Evolutionary conservation across 2,888 invertebrate species (phyloP).

Genomic region (Caenorhabditis panamensis): DNA sequence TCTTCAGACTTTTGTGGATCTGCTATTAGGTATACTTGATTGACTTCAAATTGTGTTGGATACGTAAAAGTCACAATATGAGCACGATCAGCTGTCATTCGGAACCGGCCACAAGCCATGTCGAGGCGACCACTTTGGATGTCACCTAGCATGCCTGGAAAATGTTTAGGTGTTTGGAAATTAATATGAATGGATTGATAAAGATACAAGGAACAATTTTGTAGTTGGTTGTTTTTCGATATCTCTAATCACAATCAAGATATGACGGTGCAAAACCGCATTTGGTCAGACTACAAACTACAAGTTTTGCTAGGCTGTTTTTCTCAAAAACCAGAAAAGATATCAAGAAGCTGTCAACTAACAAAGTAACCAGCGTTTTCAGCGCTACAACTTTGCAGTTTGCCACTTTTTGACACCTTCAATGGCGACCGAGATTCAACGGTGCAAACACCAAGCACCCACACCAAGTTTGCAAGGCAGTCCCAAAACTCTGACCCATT

Average conservation of each 20-base stretch:
- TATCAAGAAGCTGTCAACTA: not conserved
- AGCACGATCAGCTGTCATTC: constrained; percentile 60
- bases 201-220: not conserved
- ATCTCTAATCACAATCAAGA: too few species aligned
- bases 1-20: constrained; percentile 56
- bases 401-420: too few species aligned
- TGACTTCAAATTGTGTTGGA: constrained; percentile 60
- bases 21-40: constrained; percentile 56
- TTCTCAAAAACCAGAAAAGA: not conserved
- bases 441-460: too few species aligned
- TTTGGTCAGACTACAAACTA: too few species aligned
- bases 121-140: constrained; percentile 52
- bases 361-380: not conserved
- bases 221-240: too few species aligned
- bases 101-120: constrained; percentile 60
- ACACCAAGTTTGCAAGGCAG: too few species aligned
- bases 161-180: too few species aligned
- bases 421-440: too few species aligned
- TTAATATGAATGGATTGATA: not conserved
- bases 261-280: too few species aligned
- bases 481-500: too few species aligned
- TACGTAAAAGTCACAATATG: constrained; percentile 54
- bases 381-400: not conserved
- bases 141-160: constrained; percentile 58
- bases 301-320: too few species aligned